Evolutionary conservation across 2,888 invertebrate genomes (phyloP).

Genomic region (Sinopyrophorus schimmeli): DNA sequence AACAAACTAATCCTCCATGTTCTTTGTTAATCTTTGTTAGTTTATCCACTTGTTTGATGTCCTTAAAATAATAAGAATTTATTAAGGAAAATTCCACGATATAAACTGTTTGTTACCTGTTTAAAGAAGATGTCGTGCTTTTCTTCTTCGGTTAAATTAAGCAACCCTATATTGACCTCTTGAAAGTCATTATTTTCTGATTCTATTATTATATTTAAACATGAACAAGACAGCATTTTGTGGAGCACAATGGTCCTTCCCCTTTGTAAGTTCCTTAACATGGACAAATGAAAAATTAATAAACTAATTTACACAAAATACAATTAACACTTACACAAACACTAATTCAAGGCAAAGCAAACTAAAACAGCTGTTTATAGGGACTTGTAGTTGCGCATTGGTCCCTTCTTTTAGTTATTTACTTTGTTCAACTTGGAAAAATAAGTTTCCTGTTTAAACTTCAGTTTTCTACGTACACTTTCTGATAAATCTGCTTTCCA

Average conservation of each 20-base stretch:
- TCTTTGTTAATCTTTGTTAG: slow-evolving; percentile 59
- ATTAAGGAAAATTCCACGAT: slow-evolving; percentile 8
- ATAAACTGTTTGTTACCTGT: slow-evolving; percentile 58
- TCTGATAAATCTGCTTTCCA: too few species aligned
- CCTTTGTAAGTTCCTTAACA: slow-evolving; percentile 13
- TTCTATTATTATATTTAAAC: slow-evolving; percentile 72
- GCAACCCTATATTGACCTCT: slow-evolving; percentile 60
- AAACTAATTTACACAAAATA: slow-evolving; percentile 23
- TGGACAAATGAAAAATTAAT: slow-evolving; percentile 17
- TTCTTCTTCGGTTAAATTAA: slow-evolving; percentile 63
- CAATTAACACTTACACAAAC: slow-evolving; percentile 16
- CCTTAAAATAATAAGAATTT: slow-evolving; percentile 51
- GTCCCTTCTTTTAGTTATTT: too few species aligned
- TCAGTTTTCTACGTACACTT: too few species aligned
- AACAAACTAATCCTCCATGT: slow-evolving; percentile 62
- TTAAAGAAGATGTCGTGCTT: slow-evolving; percentile 68
- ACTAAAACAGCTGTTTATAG: slow-evolving; percentile 32
- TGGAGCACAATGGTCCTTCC: neutral
- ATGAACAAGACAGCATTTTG: slow-evolving; percentile 72
- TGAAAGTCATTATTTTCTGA: slow-evolving; percentile 62
- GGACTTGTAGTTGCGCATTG: slow-evolving; percentile 21
- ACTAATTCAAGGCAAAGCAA: slow-evolving; percentile 24
- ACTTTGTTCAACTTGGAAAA: too few species aligned
- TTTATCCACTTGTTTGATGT: slow-evolving; percentile 58
- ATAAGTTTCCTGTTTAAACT: too few species aligned